Base-by-base conservation (phyloP, 2,888 invertebrate genomes). In the Drosophila kambysellisi region DNA sequence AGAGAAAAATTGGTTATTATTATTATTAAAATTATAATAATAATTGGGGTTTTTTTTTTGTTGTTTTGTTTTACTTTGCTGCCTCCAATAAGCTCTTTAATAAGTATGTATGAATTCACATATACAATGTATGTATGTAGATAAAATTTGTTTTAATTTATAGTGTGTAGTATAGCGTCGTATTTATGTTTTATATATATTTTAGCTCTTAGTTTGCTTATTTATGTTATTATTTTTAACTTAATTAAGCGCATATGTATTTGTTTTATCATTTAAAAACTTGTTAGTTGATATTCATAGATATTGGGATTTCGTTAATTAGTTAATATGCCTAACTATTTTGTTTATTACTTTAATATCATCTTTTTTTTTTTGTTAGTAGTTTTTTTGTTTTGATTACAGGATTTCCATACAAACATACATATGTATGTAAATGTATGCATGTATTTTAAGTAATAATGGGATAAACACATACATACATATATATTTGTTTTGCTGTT, bases 291-390 rank as follows among this genome's bases (percentile, higher is more conserved):
- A 78, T 78, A 82, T 82, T 82, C 56, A 80, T 88, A 82, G 70
- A 78, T 75, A 73, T 73, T 71, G 73, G 72, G 77, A 60, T 86
- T 83, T 83, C 59, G 41, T 82, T 82, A 84, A 84, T 84, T 84
- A 68, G 56, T 71, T 85, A 83, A 83, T 83, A 83, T 83, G 74
- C 85, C 85, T 86, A 86, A 79, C 85, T 86, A 86, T 70, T 37
- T 20, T 41, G 29, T 41, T 30, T 20, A 33, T 32, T 60, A 53
- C 37, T 70, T 62, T 53, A 11, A 46, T 46, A 46, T 46, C 29
- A 15, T 46, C 8, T 15, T n/a, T 41, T 7, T 53, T 20, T 20
- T 43, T 43, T 46, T 25, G 20, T 25, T 41, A 46, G 12, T 64
- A 67, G 53, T 60, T 43, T 63, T 60, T 43, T 50, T 29, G 29